A percentile compares a stretch with the other conserved stretches of the same genome.
Evolutionary conservation across 2,888 invertebrate genomes (phyloP).

Genomic region (Andrena praecox): DNA sequence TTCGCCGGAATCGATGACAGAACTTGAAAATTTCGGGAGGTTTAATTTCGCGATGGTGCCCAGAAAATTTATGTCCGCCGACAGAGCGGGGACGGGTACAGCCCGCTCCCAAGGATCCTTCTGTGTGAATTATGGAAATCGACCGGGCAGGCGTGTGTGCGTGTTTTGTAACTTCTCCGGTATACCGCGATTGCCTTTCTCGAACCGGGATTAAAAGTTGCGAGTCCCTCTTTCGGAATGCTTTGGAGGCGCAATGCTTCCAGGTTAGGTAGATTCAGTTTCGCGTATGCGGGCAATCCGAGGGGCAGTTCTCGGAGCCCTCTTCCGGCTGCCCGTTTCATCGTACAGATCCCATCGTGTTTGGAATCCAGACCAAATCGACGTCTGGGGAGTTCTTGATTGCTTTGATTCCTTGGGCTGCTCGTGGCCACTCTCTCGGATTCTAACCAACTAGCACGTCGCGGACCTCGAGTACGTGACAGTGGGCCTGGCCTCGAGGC

Average conservation of each 20-base stretch:
- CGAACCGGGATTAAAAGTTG: background rate
- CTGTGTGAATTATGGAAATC: conserved; percentile 35
- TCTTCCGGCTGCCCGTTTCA: conserved; percentile 19
- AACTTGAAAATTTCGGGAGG: conserved; percentile 39
- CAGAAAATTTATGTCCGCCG: conserved; percentile 38
- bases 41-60: conserved; percentile 6
- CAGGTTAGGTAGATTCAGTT: conserved; percentile 7
- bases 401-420: conserved; percentile 60
- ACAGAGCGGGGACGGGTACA: background rate
- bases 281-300: background rate
- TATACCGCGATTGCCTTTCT: conserved; percentile 4
- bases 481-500: conserved; percentile 76
- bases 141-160: background rate
- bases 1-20: conserved; percentile 54
- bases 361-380: conserved; percentile 57
- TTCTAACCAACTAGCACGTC: conserved; percentile 68
- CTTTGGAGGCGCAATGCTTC: background rate
- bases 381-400: conserved; percentile 52
- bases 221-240: background rate
- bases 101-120: conserved; percentile 17
- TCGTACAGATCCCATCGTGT: conserved; percentile 44
- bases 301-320: background rate
- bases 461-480: conserved; percentile 70
- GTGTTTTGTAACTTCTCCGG: conserved; percentile 8
- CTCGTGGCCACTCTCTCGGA: conserved; percentile 48